A percentile compares a stretch with the other conserved stretches of the same genome.
Conservation (phyloP, 2,888 invertebrate species). For the Pachymerium ferrugineum region DNA sequence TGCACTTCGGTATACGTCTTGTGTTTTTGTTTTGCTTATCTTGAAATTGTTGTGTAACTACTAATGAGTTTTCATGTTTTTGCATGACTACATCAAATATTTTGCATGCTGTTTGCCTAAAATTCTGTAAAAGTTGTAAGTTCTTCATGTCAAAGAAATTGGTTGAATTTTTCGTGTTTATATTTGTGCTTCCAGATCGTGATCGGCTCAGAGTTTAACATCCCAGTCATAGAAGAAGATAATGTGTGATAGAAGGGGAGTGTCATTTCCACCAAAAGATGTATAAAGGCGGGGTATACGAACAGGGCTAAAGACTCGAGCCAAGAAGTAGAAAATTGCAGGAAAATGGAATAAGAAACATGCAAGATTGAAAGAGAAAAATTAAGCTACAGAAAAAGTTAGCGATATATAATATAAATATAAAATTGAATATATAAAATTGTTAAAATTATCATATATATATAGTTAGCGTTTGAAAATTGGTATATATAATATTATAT, state of each 20-base stretch:
- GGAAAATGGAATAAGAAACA: slow-evolving; percentile 27
- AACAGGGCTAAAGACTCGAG: slow-evolving; percentile 27
- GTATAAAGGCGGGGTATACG: slow-evolving; percentile 24
- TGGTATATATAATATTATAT: neutral
- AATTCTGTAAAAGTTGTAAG: neutral
- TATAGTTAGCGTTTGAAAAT: slow-evolving; percentile 12
- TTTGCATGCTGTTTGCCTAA: neutral
- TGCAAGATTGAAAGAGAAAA: slow-evolving; percentile 27
- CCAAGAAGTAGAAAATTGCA: slow-evolving; percentile 22
- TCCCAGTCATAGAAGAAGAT: slow-evolving; percentile 22
- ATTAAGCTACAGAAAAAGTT: slow-evolving; percentile 24
- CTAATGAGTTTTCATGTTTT: slow-evolving; percentile 6
- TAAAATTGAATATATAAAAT: slow-evolving; percentile 14
- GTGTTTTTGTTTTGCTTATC: neutral
- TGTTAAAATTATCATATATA: slow-evolving; percentile 27
- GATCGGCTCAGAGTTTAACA: neutral
- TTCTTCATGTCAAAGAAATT: no score
- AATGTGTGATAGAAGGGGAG: slow-evolving; percentile 22
- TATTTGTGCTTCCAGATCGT: slow-evolving; percentile 19
- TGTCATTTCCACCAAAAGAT: slow-evolving; percentile 19
- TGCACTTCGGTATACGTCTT: neutral
- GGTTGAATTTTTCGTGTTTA: neutral
- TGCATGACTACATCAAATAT: slow-evolving; percentile 5
- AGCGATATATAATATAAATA: slow-evolving; percentile 21
- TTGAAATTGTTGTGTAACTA: no score